Evolutionary conservation across 2,888 invertebrate genomes (phyloP).

Genomic region (Aporophyla nigra): DNA sequence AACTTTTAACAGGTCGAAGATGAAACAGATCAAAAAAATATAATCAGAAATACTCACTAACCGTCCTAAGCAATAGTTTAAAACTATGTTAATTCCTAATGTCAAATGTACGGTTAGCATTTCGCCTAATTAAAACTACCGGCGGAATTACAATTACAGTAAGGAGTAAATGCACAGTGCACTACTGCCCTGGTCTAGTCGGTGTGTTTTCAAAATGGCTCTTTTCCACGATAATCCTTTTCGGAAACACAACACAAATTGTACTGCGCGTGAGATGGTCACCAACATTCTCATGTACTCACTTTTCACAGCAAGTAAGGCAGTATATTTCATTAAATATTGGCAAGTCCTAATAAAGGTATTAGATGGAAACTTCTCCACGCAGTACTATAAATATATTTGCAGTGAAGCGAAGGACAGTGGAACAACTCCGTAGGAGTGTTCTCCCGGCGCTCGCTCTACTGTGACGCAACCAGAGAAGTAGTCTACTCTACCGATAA

Average conservation of each 20-base stretch:
- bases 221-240: constrained; percentile 95
- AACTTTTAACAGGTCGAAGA: constrained; percentile 84
- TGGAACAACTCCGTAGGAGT: constrained; percentile 51
- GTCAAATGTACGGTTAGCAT: constrained; percentile 82
- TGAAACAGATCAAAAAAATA: constrained; percentile 86
- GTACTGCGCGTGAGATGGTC: constrained; percentile 83
- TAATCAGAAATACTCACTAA: constrained; percentile 85
- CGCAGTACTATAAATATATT: constrained; percentile 77
- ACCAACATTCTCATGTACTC: constrained; percentile 64
- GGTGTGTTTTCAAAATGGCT: constrained; percentile 97
- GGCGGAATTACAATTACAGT: constrained; percentile 79
- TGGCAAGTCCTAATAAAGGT: constrained; percentile 56
- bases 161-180: constrained; percentile 87
- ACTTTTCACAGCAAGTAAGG: constrained; percentile 66
- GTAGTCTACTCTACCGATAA: constrained; percentile 84
- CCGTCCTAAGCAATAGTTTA: constrained; percentile 81
- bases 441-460: constrained; percentile 73
- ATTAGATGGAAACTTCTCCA: constrained; percentile 67
- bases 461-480: constrained; percentile 86
- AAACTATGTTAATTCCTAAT: constrained; percentile 81
- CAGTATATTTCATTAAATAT: constrained; percentile 65
- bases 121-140: constrained; percentile 81
- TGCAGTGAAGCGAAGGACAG: constrained; percentile 82
- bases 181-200: constrained; percentile 89
- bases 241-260: constrained; percentile 97